Conservation (phyloP, 1,140 invertebrate genomes). For the Drosophila subobscura region DNA sequence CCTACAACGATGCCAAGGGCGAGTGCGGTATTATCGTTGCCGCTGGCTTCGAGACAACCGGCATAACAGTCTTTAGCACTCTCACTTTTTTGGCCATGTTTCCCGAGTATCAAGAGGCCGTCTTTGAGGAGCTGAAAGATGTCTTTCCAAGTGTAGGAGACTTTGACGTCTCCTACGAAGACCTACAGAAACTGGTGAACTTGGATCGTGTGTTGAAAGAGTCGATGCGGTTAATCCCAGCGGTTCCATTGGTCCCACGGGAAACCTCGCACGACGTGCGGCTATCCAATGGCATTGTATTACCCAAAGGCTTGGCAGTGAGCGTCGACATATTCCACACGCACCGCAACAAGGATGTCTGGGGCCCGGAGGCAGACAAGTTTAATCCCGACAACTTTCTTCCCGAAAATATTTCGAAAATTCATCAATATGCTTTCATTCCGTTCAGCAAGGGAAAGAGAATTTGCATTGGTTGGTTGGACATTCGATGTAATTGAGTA, state of each 20-base stretch:
- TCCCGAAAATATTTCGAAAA: conserved; percentile 46
- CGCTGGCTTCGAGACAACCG: conserved; percentile 67
- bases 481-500: not conserved
- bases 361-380: conserved; percentile 60
- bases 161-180: conserved; percentile 84
- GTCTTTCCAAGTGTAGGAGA: conserved; percentile 85
- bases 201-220: conserved; percentile 87
- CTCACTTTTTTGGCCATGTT: conserved; percentile 65
- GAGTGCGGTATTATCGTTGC: conserved; percentile 51
- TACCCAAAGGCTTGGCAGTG: conserved; percentile 55
- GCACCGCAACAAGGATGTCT: conserved; percentile 57
- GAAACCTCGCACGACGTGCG: conserved; percentile 35
- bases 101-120: conserved; percentile 84
- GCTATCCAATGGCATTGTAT: conserved; percentile 41
- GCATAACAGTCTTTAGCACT: conserved; percentile 35
- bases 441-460: conserved; percentile 71
- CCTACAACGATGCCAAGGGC: conserved; percentile 35
- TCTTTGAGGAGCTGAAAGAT: conserved; percentile 86
- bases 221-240: conserved; percentile 84
- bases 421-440: conserved; percentile 68
- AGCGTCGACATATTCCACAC: conserved; percentile 49
- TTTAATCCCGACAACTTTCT: conserved; percentile 81
- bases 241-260: conserved; percentile 47
- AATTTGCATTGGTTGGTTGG: conserved; percentile 60
- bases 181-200: conserved; percentile 86